Conservation (phyloP, 2,113 vertebrate genomes). For the Canis aureus region DNA sequence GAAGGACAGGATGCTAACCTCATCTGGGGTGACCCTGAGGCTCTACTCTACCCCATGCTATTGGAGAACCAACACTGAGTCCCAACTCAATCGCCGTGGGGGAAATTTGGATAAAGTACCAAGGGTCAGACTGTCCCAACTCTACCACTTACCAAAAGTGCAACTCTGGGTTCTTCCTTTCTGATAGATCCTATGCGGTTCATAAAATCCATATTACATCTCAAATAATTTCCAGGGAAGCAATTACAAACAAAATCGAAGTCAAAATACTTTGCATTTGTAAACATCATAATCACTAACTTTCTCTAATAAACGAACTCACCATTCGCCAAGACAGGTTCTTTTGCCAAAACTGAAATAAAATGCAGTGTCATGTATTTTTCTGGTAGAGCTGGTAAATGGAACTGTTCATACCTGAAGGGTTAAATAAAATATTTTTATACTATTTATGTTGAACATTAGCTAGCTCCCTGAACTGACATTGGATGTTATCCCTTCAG, state of each 20-base stretch:
- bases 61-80: neutral
- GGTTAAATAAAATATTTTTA: conserved; percentile 67
- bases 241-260: neutral
- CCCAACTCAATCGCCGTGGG: neutral
- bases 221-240: neutral
- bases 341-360: neutral
- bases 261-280: neutral
- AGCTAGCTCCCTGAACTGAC: conserved; percentile 54
- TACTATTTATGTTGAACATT: conserved; percentile 47
- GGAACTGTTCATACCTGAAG: neutral
- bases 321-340: neutral
- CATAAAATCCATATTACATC: neutral
- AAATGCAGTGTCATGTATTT: conserved; percentile 8
- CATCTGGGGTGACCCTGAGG: neutral
- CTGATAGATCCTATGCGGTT: neutral
- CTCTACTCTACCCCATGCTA: neutral
- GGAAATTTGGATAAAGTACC: neutral
- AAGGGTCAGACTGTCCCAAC: neutral
- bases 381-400: neutral
- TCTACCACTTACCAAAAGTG: neutral
- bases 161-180: neutral
- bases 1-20: neutral
- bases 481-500: conserved; percentile 72
- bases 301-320: neutral
- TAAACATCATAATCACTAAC: neutral